A percentile compares a stretch with the other conserved stretches of the same genome.
Conservation (phyloP, 2,797 vertebrate genomes). For the Oryzias sinensis region DNA sequence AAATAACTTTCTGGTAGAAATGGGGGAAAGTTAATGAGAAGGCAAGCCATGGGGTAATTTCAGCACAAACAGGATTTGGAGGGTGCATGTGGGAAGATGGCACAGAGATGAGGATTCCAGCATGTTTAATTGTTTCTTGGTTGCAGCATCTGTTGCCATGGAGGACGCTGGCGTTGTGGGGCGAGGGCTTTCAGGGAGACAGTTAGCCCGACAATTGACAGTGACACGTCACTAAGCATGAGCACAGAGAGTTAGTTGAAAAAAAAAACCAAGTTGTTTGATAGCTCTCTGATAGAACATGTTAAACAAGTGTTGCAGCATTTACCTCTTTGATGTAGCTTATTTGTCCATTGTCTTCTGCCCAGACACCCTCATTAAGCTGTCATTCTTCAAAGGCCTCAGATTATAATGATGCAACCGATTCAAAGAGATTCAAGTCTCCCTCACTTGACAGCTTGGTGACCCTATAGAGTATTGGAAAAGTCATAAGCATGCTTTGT, state of each 20-base stretch:
- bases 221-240: slow-evolving; percentile 66
- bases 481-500: too few species aligned
- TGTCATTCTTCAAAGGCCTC: slow-evolving; percentile 42
- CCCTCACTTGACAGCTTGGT: background rate
- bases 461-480: too few species aligned
- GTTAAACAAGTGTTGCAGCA: slow-evolving; percentile 58
- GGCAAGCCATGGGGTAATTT: slow-evolving; percentile 38
- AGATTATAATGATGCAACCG: slow-evolving; percentile 34
- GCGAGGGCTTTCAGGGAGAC: slow-evolving; percentile 27
- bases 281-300: slow-evolving; percentile 63
- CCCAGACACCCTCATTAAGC: slow-evolving; percentile 43
- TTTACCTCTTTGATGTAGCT: slow-evolving; percentile 63
- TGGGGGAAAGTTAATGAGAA: slow-evolving; percentile 19
- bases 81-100: slow-evolving; percentile 42
- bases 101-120: slow-evolving; percentile 41
- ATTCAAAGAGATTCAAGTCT: slow-evolving; percentile 13
- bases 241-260: slow-evolving; percentile 50
- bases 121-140: slow-evolving; percentile 65
- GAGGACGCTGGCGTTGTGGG: slow-evolving; percentile 15
- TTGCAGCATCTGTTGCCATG: slow-evolving; percentile 66
- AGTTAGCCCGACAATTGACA: slow-evolving; percentile 67
- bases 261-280: slow-evolving; percentile 51
- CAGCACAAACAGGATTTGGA: slow-evolving; percentile 46
- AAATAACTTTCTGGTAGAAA: slow-evolving; percentile 18
- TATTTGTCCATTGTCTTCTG: slow-evolving; percentile 56